phyloP scores from a whole-genome alignment of 2,113 vertebrate species.

The Tautogolabrus adspersus region DNA sequence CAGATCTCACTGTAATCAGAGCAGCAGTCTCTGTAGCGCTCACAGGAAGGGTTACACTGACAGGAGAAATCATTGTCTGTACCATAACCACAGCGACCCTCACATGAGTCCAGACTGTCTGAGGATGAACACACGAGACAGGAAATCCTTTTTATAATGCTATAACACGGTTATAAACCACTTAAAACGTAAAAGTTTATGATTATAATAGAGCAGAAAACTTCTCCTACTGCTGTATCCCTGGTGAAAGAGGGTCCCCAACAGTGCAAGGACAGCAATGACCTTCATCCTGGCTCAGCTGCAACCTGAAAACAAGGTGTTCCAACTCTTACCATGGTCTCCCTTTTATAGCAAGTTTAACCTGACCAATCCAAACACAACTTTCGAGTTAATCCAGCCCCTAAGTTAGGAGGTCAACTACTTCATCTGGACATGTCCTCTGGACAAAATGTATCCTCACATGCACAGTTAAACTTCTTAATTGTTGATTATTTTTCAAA shows the following conservation, averaged over 20 bases:
- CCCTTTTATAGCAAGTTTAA: slow-evolving; percentile 71
- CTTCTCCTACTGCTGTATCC: slow-evolving; percentile 78
- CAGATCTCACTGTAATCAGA: slow-evolving; percentile 72
- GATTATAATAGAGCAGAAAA: neutral
- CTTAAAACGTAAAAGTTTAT: neutral
- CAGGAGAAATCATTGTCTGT: slow-evolving; percentile 73
- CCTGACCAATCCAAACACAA: slow-evolving; percentile 29
- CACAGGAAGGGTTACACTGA: slow-evolving; percentile 80
- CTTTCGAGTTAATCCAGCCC: neutral
- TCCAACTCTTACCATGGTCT: neutral
- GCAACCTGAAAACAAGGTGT: slow-evolving; percentile 26
- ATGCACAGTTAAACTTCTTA: neutral
- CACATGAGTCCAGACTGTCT: slow-evolving; percentile 79
- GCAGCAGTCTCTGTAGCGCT: slow-evolving; percentile 78
- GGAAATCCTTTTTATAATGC: neutral
- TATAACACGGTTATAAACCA: neutral
- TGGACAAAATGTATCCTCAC: neutral
- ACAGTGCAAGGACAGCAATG: slow-evolving; percentile 62
- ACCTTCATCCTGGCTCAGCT: slow-evolving; percentile 71
- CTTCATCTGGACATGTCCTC: too few relatives aligned
- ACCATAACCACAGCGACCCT: slow-evolving; percentile 73
- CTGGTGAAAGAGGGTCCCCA: slow-evolving; percentile 65
- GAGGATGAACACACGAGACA: neutral
- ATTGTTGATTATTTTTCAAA: neutral
- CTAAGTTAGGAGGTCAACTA: neutral